Conservation (phyloP, 2,113 vertebrate species). For the Sylvilagus bachmani region DNA sequence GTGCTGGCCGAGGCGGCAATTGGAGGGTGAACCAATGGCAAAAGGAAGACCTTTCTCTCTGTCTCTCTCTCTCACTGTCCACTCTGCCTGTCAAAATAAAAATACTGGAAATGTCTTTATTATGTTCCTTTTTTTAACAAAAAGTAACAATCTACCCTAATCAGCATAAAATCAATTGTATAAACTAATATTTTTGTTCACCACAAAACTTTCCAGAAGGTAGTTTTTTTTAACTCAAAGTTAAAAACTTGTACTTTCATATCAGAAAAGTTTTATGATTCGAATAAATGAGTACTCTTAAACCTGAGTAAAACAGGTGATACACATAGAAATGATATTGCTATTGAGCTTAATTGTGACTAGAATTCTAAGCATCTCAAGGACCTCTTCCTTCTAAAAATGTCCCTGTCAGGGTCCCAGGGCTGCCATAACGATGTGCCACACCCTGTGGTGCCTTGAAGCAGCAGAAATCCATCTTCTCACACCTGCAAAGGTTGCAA, state of each 20-base stretch:
- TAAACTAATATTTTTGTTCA: slow-evolving; percentile 40
- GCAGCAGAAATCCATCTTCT: not conserved
- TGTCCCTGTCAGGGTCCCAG: not conserved
- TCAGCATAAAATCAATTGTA: slow-evolving; percentile 12
- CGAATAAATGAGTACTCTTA: not conserved
- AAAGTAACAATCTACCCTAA: slow-evolving; percentile 20
- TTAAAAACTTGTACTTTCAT: not conserved
- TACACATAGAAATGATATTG: not conserved
- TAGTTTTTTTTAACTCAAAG: not conserved
- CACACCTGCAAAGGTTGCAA: not conserved
- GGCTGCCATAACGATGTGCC: not conserved
- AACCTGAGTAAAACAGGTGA: not conserved
- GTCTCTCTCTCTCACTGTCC: too few relatives aligned
- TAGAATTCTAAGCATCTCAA: not conserved
- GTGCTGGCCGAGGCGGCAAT: too few relatives aligned
- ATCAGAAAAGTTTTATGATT: slow-evolving; percentile 18
- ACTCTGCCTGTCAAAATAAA: not conserved
- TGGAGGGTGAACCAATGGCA: too few relatives aligned
- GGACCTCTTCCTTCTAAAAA: not conserved
- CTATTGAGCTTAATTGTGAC: not conserved
- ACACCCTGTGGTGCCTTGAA: not conserved
- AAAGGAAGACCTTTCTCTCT: too few relatives aligned
- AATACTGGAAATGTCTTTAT: slow-evolving; percentile 23
- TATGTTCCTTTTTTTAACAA: slow-evolving; percentile 45
- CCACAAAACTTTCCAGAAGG: slow-evolving; percentile 33